Percentiles rank a stretch among this genome's conserved stretches.
These are phyloP conservation scores for Melanotaenia duboulayi DNA, from an alignment of 2,113 vertebrate species.

Conservation along the genomic window DNA sequence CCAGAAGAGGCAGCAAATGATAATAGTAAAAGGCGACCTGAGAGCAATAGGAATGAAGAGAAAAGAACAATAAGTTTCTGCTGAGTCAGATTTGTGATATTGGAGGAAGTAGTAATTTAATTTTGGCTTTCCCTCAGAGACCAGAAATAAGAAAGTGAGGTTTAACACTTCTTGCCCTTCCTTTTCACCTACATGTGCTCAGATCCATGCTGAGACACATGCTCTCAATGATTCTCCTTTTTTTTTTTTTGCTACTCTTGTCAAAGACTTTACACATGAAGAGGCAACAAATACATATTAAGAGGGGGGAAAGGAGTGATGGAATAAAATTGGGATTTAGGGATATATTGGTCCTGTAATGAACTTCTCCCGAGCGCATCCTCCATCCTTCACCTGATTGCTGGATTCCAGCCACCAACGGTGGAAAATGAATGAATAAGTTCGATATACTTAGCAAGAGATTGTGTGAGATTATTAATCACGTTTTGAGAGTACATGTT, in stretches of 20 bases:
- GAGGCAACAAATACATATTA: neutral
- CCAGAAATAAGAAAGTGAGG: slow-evolving; percentile 32
- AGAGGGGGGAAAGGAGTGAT: too few species aligned
- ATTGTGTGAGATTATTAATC: too few species aligned
- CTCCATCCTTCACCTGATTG: too few species aligned
- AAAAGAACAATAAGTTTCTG: slow-evolving; percentile 71
- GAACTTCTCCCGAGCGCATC: too few species aligned
- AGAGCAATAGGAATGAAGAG: slow-evolving; percentile 66
- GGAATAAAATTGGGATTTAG: too few species aligned
- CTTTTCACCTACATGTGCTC: slow-evolving; percentile 37
- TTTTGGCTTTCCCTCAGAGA: slow-evolving; percentile 66
- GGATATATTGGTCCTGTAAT: too few species aligned
- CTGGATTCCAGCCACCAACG: too few species aligned
- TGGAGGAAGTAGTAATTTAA: slow-evolving; percentile 70
- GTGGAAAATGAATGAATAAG: too few species aligned
- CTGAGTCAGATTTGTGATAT: slow-evolving; percentile 76
- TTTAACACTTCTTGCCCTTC: slow-evolving; percentile 52
- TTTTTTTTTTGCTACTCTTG: neutral
- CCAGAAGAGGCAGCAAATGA: slow-evolving; percentile 35
- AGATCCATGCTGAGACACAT: slow-evolving; percentile 44
- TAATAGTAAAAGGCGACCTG: slow-evolving; percentile 55
- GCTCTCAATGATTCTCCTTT: slow-evolving; percentile 23
- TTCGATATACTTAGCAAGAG: too few species aligned
- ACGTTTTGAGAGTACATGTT: too few species aligned
- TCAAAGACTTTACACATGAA: neutral